A percentile compares a stretch with the other conserved stretches of the same genome.
phyloP scores from a whole-genome alignment of 2,113 vertebrate genomes.

The Strigops habroptila region DNA sequence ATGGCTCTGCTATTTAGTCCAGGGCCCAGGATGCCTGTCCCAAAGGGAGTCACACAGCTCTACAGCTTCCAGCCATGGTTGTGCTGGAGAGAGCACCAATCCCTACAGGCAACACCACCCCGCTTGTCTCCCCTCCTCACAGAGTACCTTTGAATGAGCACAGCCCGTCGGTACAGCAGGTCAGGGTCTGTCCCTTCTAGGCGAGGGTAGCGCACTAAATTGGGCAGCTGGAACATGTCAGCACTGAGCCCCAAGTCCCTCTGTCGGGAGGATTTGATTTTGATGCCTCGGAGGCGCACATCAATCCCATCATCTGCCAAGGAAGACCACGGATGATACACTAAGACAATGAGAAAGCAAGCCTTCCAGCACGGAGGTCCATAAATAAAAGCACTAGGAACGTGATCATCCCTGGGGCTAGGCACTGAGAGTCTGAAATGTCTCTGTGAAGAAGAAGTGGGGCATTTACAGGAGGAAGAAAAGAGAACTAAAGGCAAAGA shows the following conservation, averaged over 20 bases:
- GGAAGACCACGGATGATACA: background rate
- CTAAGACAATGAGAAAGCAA: background rate
- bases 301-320: slow-evolving; percentile 92
- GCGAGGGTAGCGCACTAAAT: slow-evolving; percentile 94
- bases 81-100: background rate
- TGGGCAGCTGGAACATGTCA: slow-evolving; percentile 91
- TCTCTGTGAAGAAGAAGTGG: background rate
- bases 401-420: background rate
- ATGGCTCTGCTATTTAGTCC: background rate
- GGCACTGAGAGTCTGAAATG: background rate
- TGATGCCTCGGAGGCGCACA: slow-evolving; percentile 91
- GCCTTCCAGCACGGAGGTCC: background rate
- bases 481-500: background rate
- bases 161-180: slow-evolving; percentile 86
- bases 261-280: slow-evolving; percentile 94
- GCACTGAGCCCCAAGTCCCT: slow-evolving; percentile 91
- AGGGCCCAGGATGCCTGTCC: background rate
- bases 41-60: background rate
- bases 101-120: background rate
- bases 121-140: background rate
- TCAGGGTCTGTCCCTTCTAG: slow-evolving; percentile 91
- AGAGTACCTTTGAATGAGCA: slow-evolving; percentile 89
- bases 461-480: background rate
- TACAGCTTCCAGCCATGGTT: background rate
- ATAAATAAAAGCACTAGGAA: background rate